Base-by-base conservation (phyloP, 2,888 invertebrate genomes). In the Dasypolia templi region DNA sequence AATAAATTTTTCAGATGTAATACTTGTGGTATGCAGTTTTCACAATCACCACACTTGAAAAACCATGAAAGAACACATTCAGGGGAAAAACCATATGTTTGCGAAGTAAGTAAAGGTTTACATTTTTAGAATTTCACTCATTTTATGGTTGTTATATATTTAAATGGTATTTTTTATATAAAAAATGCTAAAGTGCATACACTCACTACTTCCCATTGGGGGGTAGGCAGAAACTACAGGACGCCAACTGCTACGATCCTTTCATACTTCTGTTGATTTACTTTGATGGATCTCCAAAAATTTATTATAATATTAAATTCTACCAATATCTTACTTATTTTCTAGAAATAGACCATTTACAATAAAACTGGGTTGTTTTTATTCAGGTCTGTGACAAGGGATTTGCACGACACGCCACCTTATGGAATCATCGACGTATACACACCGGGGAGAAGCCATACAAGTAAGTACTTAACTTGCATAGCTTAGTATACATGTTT, bases 11-110 rank as follows among this genome's bases (percentile, higher is more conserved):
- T 88, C 91, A 98, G 98, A 93, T 98, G 98, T 94, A 97, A 97
- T 90, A 98, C 98, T 39, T 98, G 98, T 92, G 98, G 98, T 63
- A 98, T 98, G 98, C 98, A 98, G 92, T 98, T 98, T 92, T 98
- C 98, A 11, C 98, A 98, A 90, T 98, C 98, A 72, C 98, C 98
- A 3, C 98, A 98, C 96, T 95, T 98, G 71, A 98, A 98, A 91
- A 98, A 98, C 92, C 98, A 98, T 90, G 98, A 98, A 93, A 97
- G 98, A 89, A 98, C 98, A 73, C 98, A 98, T 92, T 98, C 98
- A 49, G 98, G 98, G 4, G 98, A 98, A 90, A 97, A 98, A 82
- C 98, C 98, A 0, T 98, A 98, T 92, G 98, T 98, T 77, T 98
- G 98, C 92, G 98, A 98, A 93, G 97, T 96, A 86, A 88, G 88